Conservation (phyloP, 2,113 vertebrate species). For the Corythaixoides concolor region DNA sequence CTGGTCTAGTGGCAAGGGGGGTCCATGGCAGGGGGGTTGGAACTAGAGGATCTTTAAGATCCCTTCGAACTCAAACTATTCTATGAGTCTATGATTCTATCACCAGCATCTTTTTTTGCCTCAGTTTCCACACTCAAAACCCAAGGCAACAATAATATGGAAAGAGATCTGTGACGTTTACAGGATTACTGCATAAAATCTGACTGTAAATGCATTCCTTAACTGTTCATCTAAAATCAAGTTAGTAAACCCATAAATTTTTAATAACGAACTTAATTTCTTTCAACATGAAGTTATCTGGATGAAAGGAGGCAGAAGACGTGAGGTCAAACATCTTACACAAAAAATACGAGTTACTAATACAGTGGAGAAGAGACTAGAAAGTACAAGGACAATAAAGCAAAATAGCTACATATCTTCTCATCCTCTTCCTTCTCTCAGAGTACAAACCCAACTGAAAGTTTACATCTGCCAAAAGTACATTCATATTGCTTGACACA, state of each 20-base stretch:
- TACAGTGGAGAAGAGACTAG: background rate
- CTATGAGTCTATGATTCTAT: no score
- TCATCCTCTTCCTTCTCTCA: background rate
- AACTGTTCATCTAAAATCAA: background rate
- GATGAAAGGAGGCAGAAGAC: background rate
- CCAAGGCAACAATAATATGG: background rate
- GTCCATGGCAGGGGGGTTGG: no score
- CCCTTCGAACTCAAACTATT: no score
- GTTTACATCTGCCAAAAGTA: background rate
- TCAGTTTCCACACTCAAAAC: background rate
- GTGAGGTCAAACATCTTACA: background rate
- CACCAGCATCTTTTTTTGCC: background rate
- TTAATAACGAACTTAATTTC: background rate
- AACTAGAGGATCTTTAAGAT: no score
- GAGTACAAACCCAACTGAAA: background rate
- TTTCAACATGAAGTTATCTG: background rate
- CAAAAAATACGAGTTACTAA: background rate
- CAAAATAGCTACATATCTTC: background rate
- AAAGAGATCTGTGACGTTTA: background rate
- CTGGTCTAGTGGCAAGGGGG: no score
- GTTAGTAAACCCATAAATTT: background rate
- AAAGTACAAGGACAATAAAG: background rate
- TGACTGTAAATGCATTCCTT: background rate
- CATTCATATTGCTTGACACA: background rate
- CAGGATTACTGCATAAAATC: rapidly evolving